Evolutionary conservation across 2,113 vertebrate species (phyloP).

Genomic region (Burhinus bistriatus): DNA sequence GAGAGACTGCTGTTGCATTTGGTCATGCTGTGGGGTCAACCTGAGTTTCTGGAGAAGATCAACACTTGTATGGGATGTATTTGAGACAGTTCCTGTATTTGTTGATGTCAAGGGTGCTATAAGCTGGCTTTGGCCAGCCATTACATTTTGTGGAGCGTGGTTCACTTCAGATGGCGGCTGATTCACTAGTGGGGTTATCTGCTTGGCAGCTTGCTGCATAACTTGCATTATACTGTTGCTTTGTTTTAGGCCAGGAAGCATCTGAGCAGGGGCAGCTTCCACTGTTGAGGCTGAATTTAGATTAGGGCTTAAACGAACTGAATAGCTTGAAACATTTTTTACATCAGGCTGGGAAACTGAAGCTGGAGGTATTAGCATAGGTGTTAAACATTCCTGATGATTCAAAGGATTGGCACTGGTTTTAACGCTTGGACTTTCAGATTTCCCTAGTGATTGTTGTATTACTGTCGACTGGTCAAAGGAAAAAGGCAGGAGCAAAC

Average conservation of each 20-base stretch:
- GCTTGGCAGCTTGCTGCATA: constrained; percentile 76
- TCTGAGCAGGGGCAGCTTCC: constrained; percentile 71
- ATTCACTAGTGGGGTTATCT: constrained; percentile 81
- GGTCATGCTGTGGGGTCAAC: constrained; percentile 77
- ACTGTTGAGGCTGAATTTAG: constrained; percentile 76
- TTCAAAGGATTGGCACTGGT: constrained; percentile 38
- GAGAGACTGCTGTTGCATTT: constrained; percentile 75
- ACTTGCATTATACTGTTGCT: constrained; percentile 69
- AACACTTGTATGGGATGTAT: constrained; percentile 70
- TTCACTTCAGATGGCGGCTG: constrained; percentile 71
- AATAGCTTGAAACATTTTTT: constrained; percentile 72
- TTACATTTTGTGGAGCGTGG: constrained; percentile 46
- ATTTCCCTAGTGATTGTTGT: constrained; percentile 65
- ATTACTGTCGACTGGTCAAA: constrained; percentile 77
- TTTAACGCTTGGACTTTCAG: constrained; percentile 69
- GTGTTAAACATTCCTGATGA: constrained; percentile 66
- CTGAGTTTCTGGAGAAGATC: constrained; percentile 88
- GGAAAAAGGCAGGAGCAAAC: constrained; percentile 74
- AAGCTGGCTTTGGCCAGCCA: constrained; percentile 57
- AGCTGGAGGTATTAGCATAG: constrained; percentile 74
- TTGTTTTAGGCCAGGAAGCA: constrained; percentile 67
- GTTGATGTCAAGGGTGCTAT: constrained; percentile 63
- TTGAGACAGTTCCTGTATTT: constrained; percentile 59
- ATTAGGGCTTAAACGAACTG: constrained; percentile 74
- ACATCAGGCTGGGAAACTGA: constrained; percentile 75